Evolutionary conservation across 2,888 invertebrate genomes (phyloP), one percentile per base, ranked within the genome.

Genomic region (Drymonia ruficornis): DNA sequence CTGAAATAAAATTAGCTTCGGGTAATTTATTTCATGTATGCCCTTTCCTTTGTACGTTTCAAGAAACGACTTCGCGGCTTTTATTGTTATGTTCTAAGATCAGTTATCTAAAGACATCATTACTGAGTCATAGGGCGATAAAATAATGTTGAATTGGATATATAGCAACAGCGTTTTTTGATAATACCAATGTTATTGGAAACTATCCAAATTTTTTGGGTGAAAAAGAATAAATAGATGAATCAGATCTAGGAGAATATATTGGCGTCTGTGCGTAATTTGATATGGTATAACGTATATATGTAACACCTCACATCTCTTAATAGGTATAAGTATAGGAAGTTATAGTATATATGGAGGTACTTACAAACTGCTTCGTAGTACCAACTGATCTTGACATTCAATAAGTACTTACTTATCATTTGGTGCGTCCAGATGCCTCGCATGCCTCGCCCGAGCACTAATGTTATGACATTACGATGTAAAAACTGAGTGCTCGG

Each of bases 1-100:
- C 58, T 56, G 56, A 61, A 65, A 60, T 62, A 57, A 69, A 60
- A 63, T 65, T 62, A 55, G 60, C 62, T 45, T 59, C 19, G 49
- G 49, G 51, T 56, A 56, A 57, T 63, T 57, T 69, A 56, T 69
- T 58, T 62, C 50, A 42, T 55, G 43, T 19, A 19, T 43, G 12
- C 19, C 13, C 18, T 19, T 16, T 42, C 42, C 43, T 19, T 13
- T n/a, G 36, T 36, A 36, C 36, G n/a, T 36, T 36, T n/a, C 3
- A n/a, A 13, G 36, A 9, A 40, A 40, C 40, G 40, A 1, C 40
- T 40, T 40, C 16, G 18, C 43, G 43, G 12, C 19, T 43, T 40
- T 40, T 16, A 40, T 40, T 16, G 16, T 8, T 11, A 15, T 15
- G 16, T 46, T 46, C 15, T 15, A 16, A 46, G 28, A 19, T 19